Evolutionary conservation across 2,888 invertebrate species (phyloP).

Genomic region (Cerastis leucographa): DNA sequence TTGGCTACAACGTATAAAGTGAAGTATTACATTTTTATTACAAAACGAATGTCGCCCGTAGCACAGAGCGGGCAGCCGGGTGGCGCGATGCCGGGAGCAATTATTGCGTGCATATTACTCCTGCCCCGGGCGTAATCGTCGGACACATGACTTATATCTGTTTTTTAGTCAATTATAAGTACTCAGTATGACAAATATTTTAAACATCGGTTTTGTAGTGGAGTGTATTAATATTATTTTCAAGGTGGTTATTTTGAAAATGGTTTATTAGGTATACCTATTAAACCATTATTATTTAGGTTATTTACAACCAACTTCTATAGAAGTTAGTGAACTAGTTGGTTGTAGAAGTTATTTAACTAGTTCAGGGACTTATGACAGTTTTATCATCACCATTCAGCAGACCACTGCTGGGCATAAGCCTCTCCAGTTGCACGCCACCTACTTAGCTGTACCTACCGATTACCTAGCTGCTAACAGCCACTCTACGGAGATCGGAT

Average conservation of each 20-base stretch:
- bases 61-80: conserved; percentile 61
- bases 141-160: conserved; percentile 60
- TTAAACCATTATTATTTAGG: too few relatives aligned
- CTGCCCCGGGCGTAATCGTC: conserved; percentile 52
- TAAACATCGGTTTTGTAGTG: conserved; percentile 31
- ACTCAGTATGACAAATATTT: conserved; percentile 40
- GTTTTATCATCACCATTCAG: neutral
- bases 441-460: too few relatives aligned
- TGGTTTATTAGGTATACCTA: neutral
- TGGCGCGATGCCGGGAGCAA: conserved; percentile 44
- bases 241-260: neutral
- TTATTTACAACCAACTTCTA: too few relatives aligned
- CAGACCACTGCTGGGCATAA: neutral
- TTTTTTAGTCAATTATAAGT: conserved; percentile 60
- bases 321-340: too few relatives aligned
- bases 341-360: too few relatives aligned
- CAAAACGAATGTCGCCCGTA: conserved; percentile 59
- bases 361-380: neutral
- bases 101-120: conserved; percentile 63
- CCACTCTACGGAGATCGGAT: too few relatives aligned
- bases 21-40: conserved; percentile 57
- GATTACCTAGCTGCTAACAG: neutral
- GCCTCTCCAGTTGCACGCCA: neutral
- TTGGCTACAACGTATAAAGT: conserved; percentile 29
- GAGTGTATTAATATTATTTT: conserved; percentile 20